Conservation (phyloP, 2,888 invertebrate genomes). For the Trichogramma evanescens region DNA sequence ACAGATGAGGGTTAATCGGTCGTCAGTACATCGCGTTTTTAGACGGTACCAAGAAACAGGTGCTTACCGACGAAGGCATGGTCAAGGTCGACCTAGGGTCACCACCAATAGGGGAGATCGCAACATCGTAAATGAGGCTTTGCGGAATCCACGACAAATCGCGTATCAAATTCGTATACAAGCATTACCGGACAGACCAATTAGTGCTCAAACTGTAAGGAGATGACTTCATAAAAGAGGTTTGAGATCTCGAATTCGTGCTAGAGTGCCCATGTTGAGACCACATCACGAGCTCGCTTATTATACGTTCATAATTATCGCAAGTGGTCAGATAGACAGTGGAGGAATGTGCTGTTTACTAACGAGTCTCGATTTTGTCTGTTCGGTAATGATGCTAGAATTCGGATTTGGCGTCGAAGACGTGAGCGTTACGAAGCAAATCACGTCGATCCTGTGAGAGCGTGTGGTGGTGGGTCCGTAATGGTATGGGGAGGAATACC, state of each 20-base stretch:
- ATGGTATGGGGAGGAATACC: conserved; percentile 1
- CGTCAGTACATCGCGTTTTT: neutral
- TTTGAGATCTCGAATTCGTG: conserved; percentile 9
- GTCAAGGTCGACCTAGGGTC: conserved; percentile 19
- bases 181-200: conserved; percentile 1
- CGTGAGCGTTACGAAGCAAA: neutral
- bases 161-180: neutral
- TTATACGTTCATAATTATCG: neutral
- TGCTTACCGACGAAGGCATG: conserved; percentile 6
- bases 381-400: neutral
- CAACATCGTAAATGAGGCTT: conserved; percentile 14
- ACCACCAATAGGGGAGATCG: conserved; percentile 15
- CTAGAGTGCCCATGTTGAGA: conserved; percentile 4
- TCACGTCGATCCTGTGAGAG: neutral
- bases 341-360: neutral
- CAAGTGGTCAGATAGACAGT: neutral
- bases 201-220: conserved; percentile 8
- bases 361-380: neutral
- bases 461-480: neutral
- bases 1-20: conserved; percentile 5
- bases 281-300: neutral
- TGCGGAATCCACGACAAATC: neutral
- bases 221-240: conserved; percentile 5
- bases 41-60: conserved; percentile 6
- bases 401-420: neutral